Base-by-base conservation (phyloP, 2,797 vertebrate species). In the Otolemur crassicaudatus region DNA sequence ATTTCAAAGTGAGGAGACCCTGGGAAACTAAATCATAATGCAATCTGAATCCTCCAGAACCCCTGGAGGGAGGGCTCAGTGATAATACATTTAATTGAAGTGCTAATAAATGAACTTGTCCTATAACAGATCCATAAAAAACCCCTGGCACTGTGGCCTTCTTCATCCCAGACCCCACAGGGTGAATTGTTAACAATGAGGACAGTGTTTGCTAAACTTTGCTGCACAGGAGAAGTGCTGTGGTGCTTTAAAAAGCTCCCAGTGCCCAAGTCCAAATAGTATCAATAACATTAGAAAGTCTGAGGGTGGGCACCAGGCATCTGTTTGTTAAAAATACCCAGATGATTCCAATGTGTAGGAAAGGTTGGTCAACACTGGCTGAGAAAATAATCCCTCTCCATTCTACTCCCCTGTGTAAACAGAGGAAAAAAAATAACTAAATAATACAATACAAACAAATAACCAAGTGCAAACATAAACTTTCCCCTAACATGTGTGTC, bases 11-110 rank as follows among this genome's bases (percentile, higher is more conserved):
- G 79, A 67, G 63, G 27, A 85, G 58, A 1, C 27, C 3, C 20
- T 80, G 27, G 46, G 96, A 93, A 91, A 76, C 37, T 22, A 60
- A 91, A 91, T 83, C 53, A 63, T 34, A 53, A 16, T 61, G 22
- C 27, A 88, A 1, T 61, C 46, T 82, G 31, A 86, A 76, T 86
- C 29, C 25, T 63, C 17, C 2, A 53, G 90, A 91, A 80, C 14
- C 43, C 20, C 49, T 19, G 27, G 46, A 11, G 31, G 7, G 37
- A 67, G 22, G 4, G 8, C 31, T 90, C 79, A 25, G 0, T 93
- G 80, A 69, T 80, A 77, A 88, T 84, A 37, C 58, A 53, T 3
- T 56, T 65, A 46, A 73, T 49, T 49, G 3, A 79, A 76, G 29
- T 31, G 10, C 49, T 94, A 63, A 82, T 73, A 46, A 73, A 79